A percentile compares a stretch with the other conserved stretches of the same genome.
Conservation (phyloP, 2,888 invertebrate species). For the Dasypogon diadema region DNA sequence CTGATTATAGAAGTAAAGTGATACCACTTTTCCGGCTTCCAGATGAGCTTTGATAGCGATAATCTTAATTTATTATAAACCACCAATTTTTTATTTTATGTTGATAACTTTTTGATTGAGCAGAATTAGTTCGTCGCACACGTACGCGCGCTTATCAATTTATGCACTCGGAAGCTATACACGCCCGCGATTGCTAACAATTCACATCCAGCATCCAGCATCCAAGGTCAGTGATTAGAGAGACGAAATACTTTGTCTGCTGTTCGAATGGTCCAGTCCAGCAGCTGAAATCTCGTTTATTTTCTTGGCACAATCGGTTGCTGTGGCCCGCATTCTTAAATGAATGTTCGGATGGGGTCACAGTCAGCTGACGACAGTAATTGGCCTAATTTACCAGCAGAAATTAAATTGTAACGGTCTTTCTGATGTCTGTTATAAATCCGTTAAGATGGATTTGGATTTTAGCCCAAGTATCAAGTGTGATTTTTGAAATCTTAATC, state of each 20-base stretch:
- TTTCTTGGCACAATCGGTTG: background rate
- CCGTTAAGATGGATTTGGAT: too few relatives aligned
- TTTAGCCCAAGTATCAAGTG: constrained; percentile 10
- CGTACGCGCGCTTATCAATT: constrained; percentile 14
- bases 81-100: too few relatives aligned
- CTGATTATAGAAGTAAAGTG: too few relatives aligned
- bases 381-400: constrained; percentile 32
- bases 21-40: too few relatives aligned
- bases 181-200: background rate
- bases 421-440: background rate
- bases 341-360: background rate
- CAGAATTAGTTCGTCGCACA: too few relatives aligned
- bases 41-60: too few relatives aligned
- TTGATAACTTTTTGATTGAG: too few relatives aligned
- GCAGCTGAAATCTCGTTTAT: background rate
- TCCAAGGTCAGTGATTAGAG: constrained; percentile 7
- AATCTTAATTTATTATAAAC: too few relatives aligned
- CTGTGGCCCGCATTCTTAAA: constrained; percentile 36
- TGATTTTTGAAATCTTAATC: too few relatives aligned
- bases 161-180: background rate
- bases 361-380: constrained; percentile 45
- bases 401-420: constrained; percentile 34
- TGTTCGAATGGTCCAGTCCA: background rate
- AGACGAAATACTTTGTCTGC: background rate
- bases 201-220: too few relatives aligned